phyloP scores from a whole-genome alignment of 2,113 vertebrate genomes.

The Leptodactylus fuscus region DNA sequence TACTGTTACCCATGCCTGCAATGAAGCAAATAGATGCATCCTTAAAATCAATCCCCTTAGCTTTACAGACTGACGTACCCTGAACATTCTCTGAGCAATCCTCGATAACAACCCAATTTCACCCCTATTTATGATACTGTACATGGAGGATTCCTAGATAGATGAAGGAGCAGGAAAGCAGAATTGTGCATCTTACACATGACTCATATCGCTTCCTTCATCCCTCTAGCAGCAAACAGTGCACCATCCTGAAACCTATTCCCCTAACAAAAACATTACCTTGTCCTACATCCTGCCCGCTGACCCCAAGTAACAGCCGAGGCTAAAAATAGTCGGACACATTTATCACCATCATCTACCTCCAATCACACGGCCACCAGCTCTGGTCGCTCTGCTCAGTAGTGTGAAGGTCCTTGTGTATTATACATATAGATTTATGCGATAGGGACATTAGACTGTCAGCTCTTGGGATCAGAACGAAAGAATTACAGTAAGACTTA shows the following conservation, averaged over 20 bases:
- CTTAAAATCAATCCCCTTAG: too few relatives aligned
- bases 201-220: not conserved
- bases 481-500: too few relatives aligned
- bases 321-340: not conserved
- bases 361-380: not conserved
- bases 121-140: not conserved
- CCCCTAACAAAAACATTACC: not conserved
- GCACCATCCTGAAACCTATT: not conserved
- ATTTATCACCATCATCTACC: not conserved
- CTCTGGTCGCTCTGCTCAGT: not conserved
- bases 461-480: not conserved
- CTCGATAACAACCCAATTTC: not conserved
- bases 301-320: not conserved
- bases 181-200: not conserved
- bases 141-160: not conserved
- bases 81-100: too few relatives aligned
- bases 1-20: too few relatives aligned
- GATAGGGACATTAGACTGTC: not conserved
- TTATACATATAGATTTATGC: not conserved
- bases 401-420: too few relatives aligned
- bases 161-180: not conserved
- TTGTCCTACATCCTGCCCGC: constrained; percentile 23
- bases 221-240: not conserved
- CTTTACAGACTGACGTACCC: too few relatives aligned
- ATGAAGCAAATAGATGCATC: too few relatives aligned